Evolutionary conservation across 2,113 vertebrate genomes (phyloP), one percentile per base, ranked within the genome.

Genomic region (Gobiocypris rarus): DNA sequence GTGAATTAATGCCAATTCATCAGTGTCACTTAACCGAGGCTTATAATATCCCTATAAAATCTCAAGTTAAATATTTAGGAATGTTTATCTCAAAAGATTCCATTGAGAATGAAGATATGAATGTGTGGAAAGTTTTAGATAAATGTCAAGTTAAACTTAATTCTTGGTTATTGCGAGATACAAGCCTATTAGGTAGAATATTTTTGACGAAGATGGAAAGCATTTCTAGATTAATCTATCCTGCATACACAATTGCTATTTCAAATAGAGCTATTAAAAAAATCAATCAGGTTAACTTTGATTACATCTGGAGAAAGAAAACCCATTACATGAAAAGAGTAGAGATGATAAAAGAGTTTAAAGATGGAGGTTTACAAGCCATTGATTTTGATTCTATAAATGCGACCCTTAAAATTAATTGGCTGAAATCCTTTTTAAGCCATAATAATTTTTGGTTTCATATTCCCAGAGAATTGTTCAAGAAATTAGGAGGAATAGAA

Each of bases 151-250:
- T 15, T 50, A 82, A 34, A 41, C 48, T 71, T n/a, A n/a, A n/a
- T n/a, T n/a, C n/a, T n/a, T n/a, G 45, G 45, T 11, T 45, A 45
- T 45, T 45, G 45, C 52, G 34, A 17, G 65, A 83, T 28, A 75
- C 61, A n/a, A 92, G 84, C 89, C 87, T 24, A 43, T 9, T 54
- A 11, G 56, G 34, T 24, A 26, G 56, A 79, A 8, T 67, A 48
- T 67, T 65, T 81, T 43, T 69, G 17, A 69, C 56, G 3, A 58
- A 58, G 22, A 58, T 58, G 56, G 22, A 58, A 58, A 58, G 9
- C 22, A 24, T n/a, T 24, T 58, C 65, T 22, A 41, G 17, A 69
- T 69, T 69, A 69, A 73, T 73, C 15, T 73, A 45, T 43, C 52
- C 50, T 26, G 48, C 65, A 56, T 58, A 43, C 50, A 58, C 67